phyloP scores from a whole-genome alignment of 1,140 invertebrate species.

The Drosophila kepulauana region DNA sequence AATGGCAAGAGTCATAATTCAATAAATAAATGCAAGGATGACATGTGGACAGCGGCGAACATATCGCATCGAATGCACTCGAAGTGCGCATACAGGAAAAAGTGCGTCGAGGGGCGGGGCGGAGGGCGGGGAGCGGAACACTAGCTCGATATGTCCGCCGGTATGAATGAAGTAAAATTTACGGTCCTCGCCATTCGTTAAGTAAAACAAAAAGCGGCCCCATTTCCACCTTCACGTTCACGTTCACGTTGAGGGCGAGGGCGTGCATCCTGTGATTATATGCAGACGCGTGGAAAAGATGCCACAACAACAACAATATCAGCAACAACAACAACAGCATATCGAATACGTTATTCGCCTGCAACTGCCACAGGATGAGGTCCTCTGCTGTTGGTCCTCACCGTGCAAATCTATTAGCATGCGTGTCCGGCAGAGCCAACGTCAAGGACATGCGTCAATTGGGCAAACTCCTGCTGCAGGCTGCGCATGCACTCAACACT shows the following conservation, averaged over 20 bases:
- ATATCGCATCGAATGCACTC: constrained; percentile 75
- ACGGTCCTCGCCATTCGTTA: constrained; percentile 58
- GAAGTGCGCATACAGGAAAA: constrained; percentile 51
- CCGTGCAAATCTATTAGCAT: constrained; percentile 70
- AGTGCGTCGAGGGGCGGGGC: constrained; percentile 37
- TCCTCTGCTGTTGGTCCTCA: too few species aligned
- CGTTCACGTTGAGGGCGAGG: not conserved
- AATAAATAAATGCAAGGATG: constrained; percentile 80
- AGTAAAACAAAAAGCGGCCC: constrained; percentile 59
- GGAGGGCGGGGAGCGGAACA: constrained; percentile 2
- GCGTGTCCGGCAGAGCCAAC: constrained; percentile 7
- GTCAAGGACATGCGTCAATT: constrained; percentile 46
- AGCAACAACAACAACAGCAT: not conserved
- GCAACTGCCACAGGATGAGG: constrained; percentile 11
- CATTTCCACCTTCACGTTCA: not conserved
- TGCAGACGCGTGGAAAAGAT: constrained; percentile 45
- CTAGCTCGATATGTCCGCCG: constrained; percentile 13
- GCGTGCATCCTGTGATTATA: constrained; percentile 62
- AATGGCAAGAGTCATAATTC: constrained; percentile 59
- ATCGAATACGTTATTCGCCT: constrained; percentile 33
- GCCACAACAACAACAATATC: constrained; percentile 6
- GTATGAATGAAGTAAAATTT: constrained; percentile 76
- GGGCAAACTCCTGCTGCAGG: constrained; percentile 26
- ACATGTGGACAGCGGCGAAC: constrained; percentile 62
- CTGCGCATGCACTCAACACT: constrained; percentile 41